Evolutionary conservation across 30 jellyfish, hydroid and myxozoan genomes (phyloP).

Genomic region (Cassiopea xamachana): DNA sequence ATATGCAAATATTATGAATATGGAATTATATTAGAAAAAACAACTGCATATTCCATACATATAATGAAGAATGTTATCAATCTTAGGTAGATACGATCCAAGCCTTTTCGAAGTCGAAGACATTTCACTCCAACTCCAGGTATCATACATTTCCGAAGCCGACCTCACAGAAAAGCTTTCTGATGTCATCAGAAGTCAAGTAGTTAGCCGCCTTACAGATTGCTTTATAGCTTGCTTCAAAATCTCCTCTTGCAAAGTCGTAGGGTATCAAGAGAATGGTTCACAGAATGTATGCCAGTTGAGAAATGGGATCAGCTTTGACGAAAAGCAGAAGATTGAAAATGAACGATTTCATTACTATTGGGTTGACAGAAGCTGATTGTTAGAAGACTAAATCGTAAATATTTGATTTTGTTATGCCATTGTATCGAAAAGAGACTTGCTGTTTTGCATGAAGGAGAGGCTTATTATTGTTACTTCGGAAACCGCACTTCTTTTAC

Average conservation of each 20-base stretch:
- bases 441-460: no score
- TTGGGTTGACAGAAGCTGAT: conserved; percentile 5
- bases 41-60: no score
- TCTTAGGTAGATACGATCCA: conserved; percentile 50
- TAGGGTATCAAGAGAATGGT: conserved; percentile 5
- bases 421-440: no score
- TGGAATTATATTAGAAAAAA: no score
- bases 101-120: conserved; percentile 18
- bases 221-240: conserved; percentile 8
- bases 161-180: neutral
- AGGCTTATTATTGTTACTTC: no score
- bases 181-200: neutral
- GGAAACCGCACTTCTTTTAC: no score
- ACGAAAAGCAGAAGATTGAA: neutral
- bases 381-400: neutral
- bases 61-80: no score
- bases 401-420: no score
- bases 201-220: neutral
- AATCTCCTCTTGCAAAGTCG: neutral
- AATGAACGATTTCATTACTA: conserved; percentile 2
- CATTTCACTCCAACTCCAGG: neutral
- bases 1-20: no score
- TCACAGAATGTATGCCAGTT: conserved; percentile 8
- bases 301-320: neutral
- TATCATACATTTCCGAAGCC: neutral